Evolutionary conservation across 2,888 invertebrate genomes (phyloP).

Genomic region (Macrophya alboannulata): DNA sequence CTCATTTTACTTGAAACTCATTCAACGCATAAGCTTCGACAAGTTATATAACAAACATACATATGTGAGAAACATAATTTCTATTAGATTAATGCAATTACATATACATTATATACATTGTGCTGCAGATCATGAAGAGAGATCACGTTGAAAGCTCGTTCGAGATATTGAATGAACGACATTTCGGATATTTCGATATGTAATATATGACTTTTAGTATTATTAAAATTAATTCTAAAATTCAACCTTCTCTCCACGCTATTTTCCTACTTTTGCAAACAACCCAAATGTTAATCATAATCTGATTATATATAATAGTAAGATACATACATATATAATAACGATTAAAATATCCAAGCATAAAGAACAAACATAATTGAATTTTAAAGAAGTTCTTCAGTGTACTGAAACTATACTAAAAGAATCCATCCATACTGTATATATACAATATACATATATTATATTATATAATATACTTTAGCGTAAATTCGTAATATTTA

Average conservation of each 20-base stretch:
- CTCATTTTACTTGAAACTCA: conserved; percentile 22
- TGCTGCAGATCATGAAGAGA: neutral
- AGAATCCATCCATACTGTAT: conserved; percentile 52
- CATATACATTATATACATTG: conserved; percentile 13
- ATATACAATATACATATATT: conserved; percentile 41
- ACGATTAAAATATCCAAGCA: neutral
- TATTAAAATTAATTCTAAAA: conserved; percentile 34
- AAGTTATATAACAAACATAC: neutral
- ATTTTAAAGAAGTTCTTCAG: conserved; percentile 39
- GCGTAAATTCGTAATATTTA: conserved; percentile 40
- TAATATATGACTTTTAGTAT: neutral
- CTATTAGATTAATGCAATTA: conserved; percentile 6
- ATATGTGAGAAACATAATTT: conserved; percentile 29
- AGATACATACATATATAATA: conserved; percentile 7
- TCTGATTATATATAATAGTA: conserved; percentile 38
- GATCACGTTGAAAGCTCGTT: neutral
- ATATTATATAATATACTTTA: conserved; percentile 29
- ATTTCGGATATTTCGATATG: conserved; percentile 10
- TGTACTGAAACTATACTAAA: conserved; percentile 49
- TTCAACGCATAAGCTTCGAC: neutral
- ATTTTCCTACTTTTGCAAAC: conserved; percentile 75
- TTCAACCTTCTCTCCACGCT: conserved; percentile 60
- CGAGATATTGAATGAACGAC: neutral
- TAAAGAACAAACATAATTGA: conserved; percentile 24
- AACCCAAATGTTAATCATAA: conserved; percentile 33